These are phyloP conservation scores for Zelostemma sp. DNA, from an alignment of 1,140 invertebrate species.

Conservation along the genomic window DNA sequence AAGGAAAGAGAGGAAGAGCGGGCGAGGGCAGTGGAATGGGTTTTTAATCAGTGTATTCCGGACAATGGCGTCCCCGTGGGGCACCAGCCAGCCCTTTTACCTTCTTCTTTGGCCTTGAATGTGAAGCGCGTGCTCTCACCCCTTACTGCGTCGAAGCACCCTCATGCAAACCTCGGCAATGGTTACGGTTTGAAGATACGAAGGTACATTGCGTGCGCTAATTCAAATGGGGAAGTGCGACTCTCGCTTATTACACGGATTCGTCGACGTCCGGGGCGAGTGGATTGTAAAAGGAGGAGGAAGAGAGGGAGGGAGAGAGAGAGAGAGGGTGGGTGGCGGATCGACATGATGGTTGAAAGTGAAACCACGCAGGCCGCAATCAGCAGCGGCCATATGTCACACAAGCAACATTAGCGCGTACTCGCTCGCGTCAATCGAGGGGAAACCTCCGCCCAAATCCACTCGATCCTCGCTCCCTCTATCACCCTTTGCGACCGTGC, in stretches of 20 bases:
- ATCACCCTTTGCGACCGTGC: constrained; percentile 38
- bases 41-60: constrained; percentile 68
- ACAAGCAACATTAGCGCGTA: constrained; percentile 51
- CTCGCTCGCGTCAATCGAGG: constrained; percentile 55
- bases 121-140: constrained; percentile 52
- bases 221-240: constrained; percentile 40
- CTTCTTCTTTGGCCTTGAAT: constrained; percentile 59
- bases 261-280: constrained; percentile 1
- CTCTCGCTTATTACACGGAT: constrained; percentile 28
- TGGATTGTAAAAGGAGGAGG: background rate
- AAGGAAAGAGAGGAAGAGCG: constrained; percentile 29
- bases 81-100: constrained; percentile 59
- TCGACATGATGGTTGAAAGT: constrained; percentile 52
- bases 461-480: constrained; percentile 28
- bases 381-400: constrained; percentile 61
- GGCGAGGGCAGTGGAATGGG: constrained; percentile 61
- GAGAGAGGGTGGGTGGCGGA: constrained; percentile 28
- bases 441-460: constrained; percentile 48
- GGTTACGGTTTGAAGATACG: constrained; percentile 39
- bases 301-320: constrained; percentile 8
- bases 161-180: constrained; percentile 26
- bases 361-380: constrained; percentile 57
- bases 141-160: constrained; percentile 34
- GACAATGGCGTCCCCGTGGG: constrained; percentile 65
- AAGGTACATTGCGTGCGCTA: constrained; percentile 46